Conservation (phyloP, 1,140 invertebrate genomes). For the Eriosoma lanigerum region DNA sequence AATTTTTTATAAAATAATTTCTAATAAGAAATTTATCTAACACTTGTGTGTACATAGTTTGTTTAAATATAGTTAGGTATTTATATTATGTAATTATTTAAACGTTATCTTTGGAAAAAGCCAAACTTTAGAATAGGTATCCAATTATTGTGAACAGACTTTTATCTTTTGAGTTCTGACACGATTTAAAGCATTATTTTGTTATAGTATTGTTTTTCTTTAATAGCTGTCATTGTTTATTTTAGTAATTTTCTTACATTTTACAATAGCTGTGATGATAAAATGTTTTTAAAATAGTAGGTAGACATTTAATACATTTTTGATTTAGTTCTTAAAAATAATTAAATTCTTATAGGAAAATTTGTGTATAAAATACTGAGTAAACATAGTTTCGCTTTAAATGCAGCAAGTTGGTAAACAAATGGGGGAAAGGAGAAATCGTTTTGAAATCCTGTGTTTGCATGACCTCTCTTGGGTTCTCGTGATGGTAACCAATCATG, state of each 20-base stretch:
- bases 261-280: background rate
- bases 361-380: conserved; percentile 13
- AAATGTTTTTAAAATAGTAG: background rate
- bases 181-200: no score
- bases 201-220: background rate
- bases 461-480: conserved; percentile 34
- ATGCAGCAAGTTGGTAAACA: conserved; percentile 38
- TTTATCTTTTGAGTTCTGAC: no score
- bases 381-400: conserved; percentile 33
- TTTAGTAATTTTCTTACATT: background rate
- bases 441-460: conserved; percentile 46
- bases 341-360: conserved; percentile 2
- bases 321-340: conserved; percentile 3
- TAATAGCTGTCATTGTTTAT: background rate
- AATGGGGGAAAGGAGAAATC: conserved; percentile 17
- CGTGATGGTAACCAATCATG: conserved; percentile 48
- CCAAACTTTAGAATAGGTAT: no score
- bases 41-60: no score
- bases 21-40: no score
- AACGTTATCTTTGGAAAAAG: no score
- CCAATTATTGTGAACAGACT: no score
- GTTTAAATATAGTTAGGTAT: no score
- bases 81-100: no score
- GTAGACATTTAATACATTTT: background rate
- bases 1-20: no score